Conservation (phyloP, 2,113 vertebrate species). For the Pteronura brasiliensis region DNA sequence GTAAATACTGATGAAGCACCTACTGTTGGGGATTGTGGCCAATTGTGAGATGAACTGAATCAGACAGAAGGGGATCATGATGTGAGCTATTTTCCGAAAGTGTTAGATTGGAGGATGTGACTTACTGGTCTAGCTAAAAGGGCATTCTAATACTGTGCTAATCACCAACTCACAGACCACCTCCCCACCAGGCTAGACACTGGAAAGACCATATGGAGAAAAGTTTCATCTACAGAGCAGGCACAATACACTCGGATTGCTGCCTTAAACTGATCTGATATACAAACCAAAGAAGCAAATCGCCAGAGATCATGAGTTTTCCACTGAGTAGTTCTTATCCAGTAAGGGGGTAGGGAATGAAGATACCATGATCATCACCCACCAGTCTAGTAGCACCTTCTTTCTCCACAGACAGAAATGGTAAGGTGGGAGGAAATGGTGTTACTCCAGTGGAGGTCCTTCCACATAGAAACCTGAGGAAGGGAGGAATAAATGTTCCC, state of each 20-base stretch:
- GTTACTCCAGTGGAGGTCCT: background rate
- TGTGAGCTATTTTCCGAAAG: background rate
- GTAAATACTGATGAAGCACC: background rate
- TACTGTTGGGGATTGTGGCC: background rate
- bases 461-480: background rate
- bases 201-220: background rate
- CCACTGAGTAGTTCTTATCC: background rate
- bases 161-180: background rate
- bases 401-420: background rate
- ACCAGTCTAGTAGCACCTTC: background rate
- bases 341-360: background rate
- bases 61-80: background rate
- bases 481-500: background rate
- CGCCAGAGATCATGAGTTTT: background rate
- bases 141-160: background rate
- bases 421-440: background rate
- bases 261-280: background rate
- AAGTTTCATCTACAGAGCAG: background rate
- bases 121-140: background rate
- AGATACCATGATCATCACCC: background rate
- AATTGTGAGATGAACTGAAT: background rate
- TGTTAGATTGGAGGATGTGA: background rate
- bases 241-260: too few species aligned
- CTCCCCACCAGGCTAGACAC: too few species aligned
- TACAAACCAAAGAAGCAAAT: background rate